These are phyloP conservation scores for Etheostoma cragini DNA, from an alignment of 2,113 vertebrate species.

Conservation along the genomic window DNA sequence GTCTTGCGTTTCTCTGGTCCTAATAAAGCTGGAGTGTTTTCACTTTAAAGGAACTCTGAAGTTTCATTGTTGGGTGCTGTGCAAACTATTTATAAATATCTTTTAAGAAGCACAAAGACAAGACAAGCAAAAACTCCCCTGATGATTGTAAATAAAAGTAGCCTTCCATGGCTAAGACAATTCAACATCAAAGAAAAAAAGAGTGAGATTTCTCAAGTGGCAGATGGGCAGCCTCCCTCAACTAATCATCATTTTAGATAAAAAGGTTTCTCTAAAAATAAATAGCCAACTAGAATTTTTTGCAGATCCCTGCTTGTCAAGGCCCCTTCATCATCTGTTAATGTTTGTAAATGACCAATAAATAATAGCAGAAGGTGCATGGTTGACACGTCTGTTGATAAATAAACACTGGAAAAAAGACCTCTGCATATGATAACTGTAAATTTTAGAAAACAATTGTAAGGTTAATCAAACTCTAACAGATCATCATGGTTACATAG, in stretches of 20 bases:
- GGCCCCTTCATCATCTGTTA: conserved; percentile 35
- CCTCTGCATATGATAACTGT: conserved; percentile 12
- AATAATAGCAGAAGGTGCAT: conserved; percentile 42
- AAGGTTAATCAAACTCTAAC: conserved; percentile 20
- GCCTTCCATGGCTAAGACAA: conserved; percentile 60
- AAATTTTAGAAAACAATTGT: neutral
- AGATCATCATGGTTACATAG: neutral
- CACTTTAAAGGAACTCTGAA: conserved; percentile 57
- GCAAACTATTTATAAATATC: conserved; percentile 70
- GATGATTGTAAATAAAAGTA: conserved; percentile 77
- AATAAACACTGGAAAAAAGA: conserved; percentile 20
- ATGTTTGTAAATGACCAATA: conserved; percentile 50
- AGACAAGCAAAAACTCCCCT: conserved; percentile 66
- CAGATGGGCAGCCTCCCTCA: conserved; percentile 70
- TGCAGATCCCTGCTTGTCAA: conserved; percentile 47
- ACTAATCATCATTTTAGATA: conserved; percentile 75
- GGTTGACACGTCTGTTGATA: conserved; percentile 11
- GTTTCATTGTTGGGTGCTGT: conserved; percentile 42
- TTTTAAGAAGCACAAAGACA: conserved; percentile 63
- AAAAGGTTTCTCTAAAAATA: conserved; percentile 77
- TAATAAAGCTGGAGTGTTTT: conserved; percentile 29
- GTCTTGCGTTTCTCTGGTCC: conserved; percentile 11
- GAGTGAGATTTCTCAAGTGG: conserved; percentile 71
- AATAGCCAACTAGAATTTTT: conserved; percentile 36
- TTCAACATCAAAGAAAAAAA: conserved; percentile 69